Base-by-base conservation (phyloP, 2,113 vertebrate genomes). In the Colius striatus region DNA sequence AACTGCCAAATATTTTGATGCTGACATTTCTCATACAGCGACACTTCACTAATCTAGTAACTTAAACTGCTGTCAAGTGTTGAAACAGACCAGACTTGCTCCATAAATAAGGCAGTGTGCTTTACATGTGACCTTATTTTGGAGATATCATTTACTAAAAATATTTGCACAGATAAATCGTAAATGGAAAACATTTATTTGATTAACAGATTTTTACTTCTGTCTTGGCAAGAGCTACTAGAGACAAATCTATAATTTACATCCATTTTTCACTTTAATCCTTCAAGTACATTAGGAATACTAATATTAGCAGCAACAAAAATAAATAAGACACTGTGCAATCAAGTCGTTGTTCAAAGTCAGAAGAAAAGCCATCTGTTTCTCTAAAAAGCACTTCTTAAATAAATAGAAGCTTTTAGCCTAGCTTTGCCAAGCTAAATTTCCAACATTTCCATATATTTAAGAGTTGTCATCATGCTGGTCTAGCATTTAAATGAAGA, bases 311-410 rank as follows among this genome's bases (percentile, higher is more conserved):
- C 51, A 81, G 34, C 25, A 83, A 73, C 13, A 45, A 47, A 67
- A 62, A 62, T 36, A 14, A 1, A 3, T 19, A 80, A 67, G 45
- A 41, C 17, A 21, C 54, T 65, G 47, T 5, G 20, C 38, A 87
- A 58, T 66, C 19, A 50, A 91, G 34, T 38, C 62, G 82, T 81
- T 12, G 2, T 63, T 83, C 55, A 61, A 50, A 91, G 66, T 47
- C 75, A 65, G 93, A 95, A 55, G 70, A 92, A 84, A 82, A 92
- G n/a, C 63, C 78, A 90, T 80, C 85, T 90, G 81, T 68, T 95
- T 79, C 66, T 87, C 85, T 58, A 72, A 79, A 87, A 79, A 80
- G n/a, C 60, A 83, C 45, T 10, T 43, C 60, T 77, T 80, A 45
- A 32, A 88, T 67, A 90, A 88, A 88, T 51, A 62, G 85, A 77